A percentile compares a stretch with the other conserved stretches of the same genome.
These are phyloP conservation scores for Cyclargus thomasi DNA, from an alignment of 1,140 invertebrate species.

Conservation along the genomic window DNA sequence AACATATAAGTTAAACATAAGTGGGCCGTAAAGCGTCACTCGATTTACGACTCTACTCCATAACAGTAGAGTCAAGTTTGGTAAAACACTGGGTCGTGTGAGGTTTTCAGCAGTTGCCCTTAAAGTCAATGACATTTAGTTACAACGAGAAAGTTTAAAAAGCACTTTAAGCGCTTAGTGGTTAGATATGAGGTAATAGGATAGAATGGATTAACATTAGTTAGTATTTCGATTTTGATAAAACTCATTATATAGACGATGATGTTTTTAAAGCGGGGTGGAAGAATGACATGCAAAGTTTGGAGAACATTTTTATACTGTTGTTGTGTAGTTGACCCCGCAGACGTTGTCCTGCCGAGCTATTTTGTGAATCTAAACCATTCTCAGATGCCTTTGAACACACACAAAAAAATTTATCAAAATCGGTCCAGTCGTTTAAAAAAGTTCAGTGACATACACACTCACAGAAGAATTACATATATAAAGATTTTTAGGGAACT, in stretches of 20 bases:
- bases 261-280: not conserved
- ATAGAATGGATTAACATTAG: not conserved
- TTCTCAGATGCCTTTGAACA: no score
- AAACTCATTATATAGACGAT: not conserved
- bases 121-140: slow-evolving; percentile 5
- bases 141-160: not conserved
- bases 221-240: not conserved
- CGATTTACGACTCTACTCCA: not conserved
- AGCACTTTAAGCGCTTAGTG: not conserved
- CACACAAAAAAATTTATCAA: no score
- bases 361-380: no score
- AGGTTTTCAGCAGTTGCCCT: slow-evolving; percentile 2
- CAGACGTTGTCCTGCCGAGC: no score
- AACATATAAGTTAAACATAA: no score
- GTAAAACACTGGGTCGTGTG: not conserved
- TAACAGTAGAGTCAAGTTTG: not conserved
- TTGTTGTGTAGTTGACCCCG: no score
- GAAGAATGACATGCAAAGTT: no score
- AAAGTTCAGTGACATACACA: no score
- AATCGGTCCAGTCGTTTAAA: no score
- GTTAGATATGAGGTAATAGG: not conserved
- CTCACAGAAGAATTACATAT: no score
- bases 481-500: no score
- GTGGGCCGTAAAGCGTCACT: not conserved
- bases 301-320: no score